Evolutionary conservation across 92 coral and sea anemone genomes (phyloP).

Genomic region (Palythoa grandis): DNA sequence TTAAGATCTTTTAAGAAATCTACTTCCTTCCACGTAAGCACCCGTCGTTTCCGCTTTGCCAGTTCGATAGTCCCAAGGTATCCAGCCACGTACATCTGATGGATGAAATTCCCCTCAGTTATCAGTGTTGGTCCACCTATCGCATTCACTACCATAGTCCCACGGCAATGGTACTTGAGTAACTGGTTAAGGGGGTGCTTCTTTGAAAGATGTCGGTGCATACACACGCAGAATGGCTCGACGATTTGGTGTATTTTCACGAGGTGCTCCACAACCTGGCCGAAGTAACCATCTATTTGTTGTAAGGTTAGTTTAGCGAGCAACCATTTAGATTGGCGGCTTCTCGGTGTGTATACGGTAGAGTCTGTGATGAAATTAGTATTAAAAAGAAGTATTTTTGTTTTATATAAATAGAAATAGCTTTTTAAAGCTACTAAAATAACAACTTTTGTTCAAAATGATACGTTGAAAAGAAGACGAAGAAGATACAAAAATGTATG

Average conservation of each 20-base stretch:
- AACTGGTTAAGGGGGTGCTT: conserved; percentile 62
- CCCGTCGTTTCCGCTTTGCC: conserved; percentile 57
- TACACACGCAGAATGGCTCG: conserved; percentile 72
- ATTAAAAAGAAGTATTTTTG: background rate
- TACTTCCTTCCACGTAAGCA: conserved; percentile 74
- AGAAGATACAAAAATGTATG: no score
- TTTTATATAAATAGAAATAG: no score
- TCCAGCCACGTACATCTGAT: conserved; percentile 76
- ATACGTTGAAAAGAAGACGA: no score
- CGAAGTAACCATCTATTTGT: conserved; percentile 55
- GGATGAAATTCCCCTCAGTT: conserved; percentile 52
- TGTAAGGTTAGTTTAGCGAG: conserved; percentile 68
- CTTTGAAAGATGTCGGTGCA: conserved; percentile 61
- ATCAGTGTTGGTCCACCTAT: conserved; percentile 73
- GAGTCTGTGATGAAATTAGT: conserved; percentile 37
- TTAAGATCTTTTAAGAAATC: conserved; percentile 69
- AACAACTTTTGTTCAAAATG: no score
- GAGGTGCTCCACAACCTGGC: conserved; percentile 65
- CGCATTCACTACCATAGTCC: conserved; percentile 52
- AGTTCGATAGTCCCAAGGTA: conserved; percentile 62
- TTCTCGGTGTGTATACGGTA: conserved; percentile 54
- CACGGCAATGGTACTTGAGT: conserved; percentile 72
- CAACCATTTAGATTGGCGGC: conserved; percentile 53
- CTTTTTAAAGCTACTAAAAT: no score
- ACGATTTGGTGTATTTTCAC: conserved; percentile 58